Conservation (phyloP, 2,888 invertebrate genomes). For the Sepiola atlantica region DNA sequence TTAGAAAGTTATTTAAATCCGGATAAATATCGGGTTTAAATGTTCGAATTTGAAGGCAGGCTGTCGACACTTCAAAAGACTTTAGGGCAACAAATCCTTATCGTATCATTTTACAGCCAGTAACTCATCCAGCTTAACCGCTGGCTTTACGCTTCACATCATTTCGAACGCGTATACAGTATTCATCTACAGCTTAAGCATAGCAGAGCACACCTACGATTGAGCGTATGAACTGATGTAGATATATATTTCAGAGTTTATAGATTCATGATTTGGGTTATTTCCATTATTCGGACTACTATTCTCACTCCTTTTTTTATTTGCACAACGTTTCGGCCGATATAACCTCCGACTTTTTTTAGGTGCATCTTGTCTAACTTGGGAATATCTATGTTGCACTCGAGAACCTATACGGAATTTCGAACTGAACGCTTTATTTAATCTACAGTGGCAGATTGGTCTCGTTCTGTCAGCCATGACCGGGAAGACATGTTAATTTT, state of each 20-base stretch:
- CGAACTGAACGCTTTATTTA: no score
- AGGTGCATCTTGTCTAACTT: no score
- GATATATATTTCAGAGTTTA: background rate
- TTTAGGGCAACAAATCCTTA: background rate
- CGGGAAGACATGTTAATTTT: no score
- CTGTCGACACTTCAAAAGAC: background rate
- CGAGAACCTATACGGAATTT: no score
- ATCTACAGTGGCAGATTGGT: no score
- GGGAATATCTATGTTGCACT: no score
- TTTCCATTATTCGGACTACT: background rate
- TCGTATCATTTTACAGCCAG: background rate
- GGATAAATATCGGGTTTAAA: background rate
- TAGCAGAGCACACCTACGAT: background rate
- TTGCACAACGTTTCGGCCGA: no score
- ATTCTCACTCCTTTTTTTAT: no score
- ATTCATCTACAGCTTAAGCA: background rate
- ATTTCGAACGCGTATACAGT: background rate
- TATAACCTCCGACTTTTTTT: no score
- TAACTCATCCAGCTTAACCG: background rate
- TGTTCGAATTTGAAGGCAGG: background rate
- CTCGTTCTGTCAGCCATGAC: no score
- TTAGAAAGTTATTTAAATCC: background rate
- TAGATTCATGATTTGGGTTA: no score
- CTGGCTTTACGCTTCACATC: no score
- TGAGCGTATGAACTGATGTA: background rate